Evolutionary conservation across 2,888 invertebrate species (phyloP), one percentile per base, ranked within the genome.

Genomic region (Criorhina ranunculi): DNA sequence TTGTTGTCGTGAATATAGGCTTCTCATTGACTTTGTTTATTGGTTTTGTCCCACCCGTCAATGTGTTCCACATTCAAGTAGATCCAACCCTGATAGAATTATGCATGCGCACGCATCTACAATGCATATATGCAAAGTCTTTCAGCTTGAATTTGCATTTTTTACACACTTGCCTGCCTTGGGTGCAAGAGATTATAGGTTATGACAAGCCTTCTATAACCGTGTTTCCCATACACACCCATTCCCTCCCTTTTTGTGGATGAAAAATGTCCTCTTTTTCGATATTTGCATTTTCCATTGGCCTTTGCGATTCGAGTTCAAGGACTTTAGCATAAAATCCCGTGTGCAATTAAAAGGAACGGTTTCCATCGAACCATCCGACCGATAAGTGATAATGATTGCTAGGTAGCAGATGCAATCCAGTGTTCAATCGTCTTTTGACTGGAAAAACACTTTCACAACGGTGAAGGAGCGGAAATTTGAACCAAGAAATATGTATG

Each of bases 341-440:
- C 11, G 51, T 53, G 67, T 67, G 67, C 67, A 80, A 80, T 80
- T 80, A 80, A 75, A 75, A 60, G 80, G 67, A 80, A 60, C 80
- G 80, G 75, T 75, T 67, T 53, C n/a, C 75, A 80, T 75, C 80
- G 44, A 66, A 67, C 42, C 75, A 60, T 5, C 19, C 35, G 37
- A 44, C 64, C 79, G 80, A 75, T 80, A 75, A 75, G 67, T 80
- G 80, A 75, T 75, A 75, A 75, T 62, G 75, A 53, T 46, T 44
- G 44, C 9, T 72, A 35, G 40, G 57, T 35, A 51, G 60, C 29
- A 51, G 72, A 17, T 33, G 62, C 66, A 67, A 57, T 59, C 29
- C 51, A 53, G 59, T 24, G 4, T 60, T 70, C 31, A 55, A 24
- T 81, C 60, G 80, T 35, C n/a, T 75, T 72, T 79, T 51, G 33